Evolutionary conservation across 1,140 invertebrate species (phyloP).

Genomic region (Cataglyphis hispanica): DNA sequence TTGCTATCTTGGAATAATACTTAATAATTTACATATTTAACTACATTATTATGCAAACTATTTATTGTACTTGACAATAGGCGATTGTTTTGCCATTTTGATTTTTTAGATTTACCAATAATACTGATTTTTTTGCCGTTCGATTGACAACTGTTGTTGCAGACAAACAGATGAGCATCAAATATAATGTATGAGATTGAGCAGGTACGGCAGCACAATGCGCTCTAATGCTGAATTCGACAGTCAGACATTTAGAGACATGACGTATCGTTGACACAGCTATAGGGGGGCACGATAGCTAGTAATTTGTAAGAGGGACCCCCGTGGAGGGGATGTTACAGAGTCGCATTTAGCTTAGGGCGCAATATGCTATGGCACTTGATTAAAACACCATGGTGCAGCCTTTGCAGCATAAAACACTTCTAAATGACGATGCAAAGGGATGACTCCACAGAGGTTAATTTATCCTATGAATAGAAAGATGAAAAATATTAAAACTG

Average conservation of each 20-base stretch:
- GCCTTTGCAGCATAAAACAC: conserved; percentile 72
- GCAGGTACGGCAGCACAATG: conserved; percentile 61
- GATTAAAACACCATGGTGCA: conserved; percentile 81
- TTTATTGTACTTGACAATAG: neutral
- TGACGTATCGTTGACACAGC: conserved; percentile 79
- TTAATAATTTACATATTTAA: neutral
- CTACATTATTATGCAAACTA: neutral
- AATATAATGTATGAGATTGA: conserved; percentile 33
- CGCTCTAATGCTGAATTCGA: conserved; percentile 68
- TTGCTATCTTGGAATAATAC: neutral
- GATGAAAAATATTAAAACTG: conserved; percentile 10
- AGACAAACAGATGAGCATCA: neutral
- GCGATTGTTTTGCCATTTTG: neutral
- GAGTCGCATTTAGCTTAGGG: conserved; percentile 76
- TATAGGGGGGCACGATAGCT: conserved; percentile 75
- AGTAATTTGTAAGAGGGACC: conserved; percentile 82
- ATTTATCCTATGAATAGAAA: conserved; percentile 58
- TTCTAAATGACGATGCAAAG: conserved; percentile 66
- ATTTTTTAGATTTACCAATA: neutral
- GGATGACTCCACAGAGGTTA: conserved; percentile 65
- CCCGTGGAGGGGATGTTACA: conserved; percentile 74
- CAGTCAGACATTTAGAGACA: conserved; percentile 68
- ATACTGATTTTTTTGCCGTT: neutral
- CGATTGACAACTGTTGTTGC: neutral
- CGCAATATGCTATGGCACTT: conserved; percentile 82